Conservation (phyloP, 1,140 invertebrate genomes). For the Gonatopus flavifemur region DNA sequence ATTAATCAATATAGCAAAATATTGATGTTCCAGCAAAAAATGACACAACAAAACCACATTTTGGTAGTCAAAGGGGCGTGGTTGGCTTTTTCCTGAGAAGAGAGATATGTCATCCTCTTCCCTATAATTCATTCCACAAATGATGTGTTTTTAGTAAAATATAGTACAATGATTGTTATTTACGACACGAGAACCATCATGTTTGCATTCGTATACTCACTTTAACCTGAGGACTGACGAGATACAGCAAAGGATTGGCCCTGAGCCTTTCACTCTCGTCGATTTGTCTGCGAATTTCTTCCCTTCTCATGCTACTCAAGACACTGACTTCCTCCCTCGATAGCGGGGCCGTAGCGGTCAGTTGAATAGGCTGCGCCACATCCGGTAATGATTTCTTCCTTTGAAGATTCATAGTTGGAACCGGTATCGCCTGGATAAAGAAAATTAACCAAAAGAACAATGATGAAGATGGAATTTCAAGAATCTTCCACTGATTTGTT, state of each 20-base stretch:
- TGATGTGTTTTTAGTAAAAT: too few relatives aligned
- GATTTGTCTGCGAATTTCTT: constrained; percentile 87
- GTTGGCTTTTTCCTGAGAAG: too few relatives aligned
- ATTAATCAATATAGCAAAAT: too few relatives aligned
- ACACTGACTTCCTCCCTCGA: constrained; percentile 93
- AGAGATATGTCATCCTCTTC: too few relatives aligned
- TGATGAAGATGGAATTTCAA: too few relatives aligned
- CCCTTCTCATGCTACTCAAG: constrained; percentile 87
- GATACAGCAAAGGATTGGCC: constrained; percentile 91
- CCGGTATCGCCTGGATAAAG: constrained; percentile 67
- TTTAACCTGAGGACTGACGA: constrained; percentile 96
- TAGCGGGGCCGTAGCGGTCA: constrained; percentile 73
- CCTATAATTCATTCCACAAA: too few relatives aligned
- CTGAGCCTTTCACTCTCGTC: constrained; percentile 90
- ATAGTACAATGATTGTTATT: too few relatives aligned
- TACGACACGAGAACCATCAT: too few relatives aligned
- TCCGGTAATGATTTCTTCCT: constrained; percentile 96
- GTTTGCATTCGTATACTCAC: constrained; percentile 74
- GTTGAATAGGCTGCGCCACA: constrained; percentile 75
- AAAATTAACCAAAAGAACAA: constrained; percentile 22
- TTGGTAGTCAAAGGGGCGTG: too few relatives aligned
- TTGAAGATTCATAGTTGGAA: constrained; percentile 71
- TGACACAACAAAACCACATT: too few relatives aligned
- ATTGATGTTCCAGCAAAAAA: too few relatives aligned
- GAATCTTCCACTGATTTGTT: background rate